Evolutionary conservation across 2,888 invertebrate genomes (phyloP).

Genomic region (Arctia plantaginis): DNA sequence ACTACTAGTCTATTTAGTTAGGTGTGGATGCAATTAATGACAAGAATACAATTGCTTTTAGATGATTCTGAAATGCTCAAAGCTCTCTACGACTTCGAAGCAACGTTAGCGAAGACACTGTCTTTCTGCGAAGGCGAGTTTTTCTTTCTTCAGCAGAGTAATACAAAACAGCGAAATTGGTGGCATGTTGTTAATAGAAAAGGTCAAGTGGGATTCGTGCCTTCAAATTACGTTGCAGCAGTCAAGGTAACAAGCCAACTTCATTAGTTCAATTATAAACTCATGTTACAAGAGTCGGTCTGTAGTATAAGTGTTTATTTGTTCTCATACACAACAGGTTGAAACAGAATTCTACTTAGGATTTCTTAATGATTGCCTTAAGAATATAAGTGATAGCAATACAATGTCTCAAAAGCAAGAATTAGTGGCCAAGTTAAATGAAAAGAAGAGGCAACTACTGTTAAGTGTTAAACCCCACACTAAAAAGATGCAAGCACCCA

Average conservation of each 20-base stretch:
- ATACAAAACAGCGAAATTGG: conserved; percentile 94
- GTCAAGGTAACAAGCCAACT: conserved; percentile 87
- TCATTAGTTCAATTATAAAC: conserved; percentile 44
- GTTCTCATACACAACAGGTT: conserved; percentile 76
- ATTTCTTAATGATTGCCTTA: conserved; percentile 90
- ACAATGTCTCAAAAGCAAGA: conserved; percentile 87
- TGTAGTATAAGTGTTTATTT: conserved; percentile 29
- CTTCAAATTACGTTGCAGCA: conserved; percentile 94
- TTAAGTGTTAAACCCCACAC: conserved; percentile 65
- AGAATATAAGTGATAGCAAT: conserved; percentile 81
- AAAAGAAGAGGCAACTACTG: conserved; percentile 88
- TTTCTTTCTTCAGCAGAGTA: conserved; percentile 92
- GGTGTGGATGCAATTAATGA: conserved; percentile 31
- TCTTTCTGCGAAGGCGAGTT: conserved; percentile 93
- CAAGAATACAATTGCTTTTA: conserved; percentile 63
- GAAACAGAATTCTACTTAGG: conserved; percentile 90
- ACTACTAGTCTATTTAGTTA: conserved; percentile 18
- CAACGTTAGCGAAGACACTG: conserved; percentile 93
- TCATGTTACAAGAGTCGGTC: conserved; percentile 26
- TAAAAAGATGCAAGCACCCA: conserved; percentile 78
- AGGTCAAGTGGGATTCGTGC: conserved; percentile 94
- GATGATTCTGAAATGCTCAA: conserved; percentile 93
- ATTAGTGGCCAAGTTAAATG: conserved; percentile 87
- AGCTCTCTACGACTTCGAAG: conserved; percentile 94
- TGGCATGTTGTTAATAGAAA: conserved; percentile 95